Base-by-base conservation (phyloP, 1,140 invertebrate genomes). In the Akabosia matsudoensis region DNA sequence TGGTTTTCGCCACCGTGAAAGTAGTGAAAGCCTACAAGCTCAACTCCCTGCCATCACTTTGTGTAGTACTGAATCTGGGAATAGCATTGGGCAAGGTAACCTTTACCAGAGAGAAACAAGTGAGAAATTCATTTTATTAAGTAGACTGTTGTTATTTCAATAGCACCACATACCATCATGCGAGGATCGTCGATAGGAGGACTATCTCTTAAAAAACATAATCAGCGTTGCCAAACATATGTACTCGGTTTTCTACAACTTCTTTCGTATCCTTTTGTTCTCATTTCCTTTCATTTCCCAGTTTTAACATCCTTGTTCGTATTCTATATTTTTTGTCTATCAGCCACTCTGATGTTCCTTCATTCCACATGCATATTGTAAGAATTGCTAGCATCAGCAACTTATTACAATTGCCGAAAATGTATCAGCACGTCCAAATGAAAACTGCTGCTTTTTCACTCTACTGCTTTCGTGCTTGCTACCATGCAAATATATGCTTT, bases 121-220 rank as follows among this genome's bases (percentile, higher is more conserved):
- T 16, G 61, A 67, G 61, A 67, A 67, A 67, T 67, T 67, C 61
- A 67, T 67, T 67, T 67, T 67, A 67, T 67, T 67, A 30, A 67
- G 61, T 28, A 31, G 61, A 67, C 28, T 67, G 28, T 24, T 61
- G 54, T 31, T 31, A 67, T 67, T 67, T 67, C 61, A 67, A 67
- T 67, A 67, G 37, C 37, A 10, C 37, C 37, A 45, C 37, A n/a
- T n/a, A n/a, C n/a, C n/a, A n/a, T n/a, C n/a, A n/a, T n/a, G n/a
- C n/a, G n/a, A n/a, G n/a, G 7, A 45, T 18, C 37, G 37, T 18
- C 37, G 18, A 7, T 18, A 45, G 18, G 7, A 45, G 18, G 7
- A 45, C 18, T 18, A 45, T 45, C 37, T 45, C 37, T 10, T 45
- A 7, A 45, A 45, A 7, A 45, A 18, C 37, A 45, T 7, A 7